These are phyloP conservation scores for Lamellibrachia satsuma DNA, from an alignment of 2,888 invertebrate species.

Conservation along the genomic window DNA sequence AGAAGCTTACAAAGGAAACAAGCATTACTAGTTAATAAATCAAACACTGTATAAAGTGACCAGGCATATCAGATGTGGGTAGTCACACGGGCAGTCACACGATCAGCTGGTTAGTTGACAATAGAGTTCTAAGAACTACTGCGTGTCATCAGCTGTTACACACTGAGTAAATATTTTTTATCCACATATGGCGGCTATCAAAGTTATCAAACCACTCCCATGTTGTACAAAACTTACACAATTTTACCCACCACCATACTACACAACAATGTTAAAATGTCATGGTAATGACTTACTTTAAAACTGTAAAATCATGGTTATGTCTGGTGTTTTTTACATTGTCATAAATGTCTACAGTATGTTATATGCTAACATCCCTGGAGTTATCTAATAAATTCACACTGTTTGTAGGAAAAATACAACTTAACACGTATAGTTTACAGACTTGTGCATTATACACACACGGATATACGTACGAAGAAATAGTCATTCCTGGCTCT, in stretches of 20 bases:
- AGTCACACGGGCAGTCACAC: background rate
- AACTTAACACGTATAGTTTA: too few relatives aligned
- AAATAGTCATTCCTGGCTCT: too few relatives aligned
- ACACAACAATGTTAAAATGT: background rate
- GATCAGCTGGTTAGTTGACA: conserved; percentile 10
- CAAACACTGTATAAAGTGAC: background rate
- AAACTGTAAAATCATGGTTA: background rate
- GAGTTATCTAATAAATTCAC: too few relatives aligned
- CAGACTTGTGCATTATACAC: too few relatives aligned
- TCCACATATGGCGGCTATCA: background rate
- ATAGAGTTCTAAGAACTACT: background rate
- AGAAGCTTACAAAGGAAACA: background rate
- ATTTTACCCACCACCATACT: background rate
- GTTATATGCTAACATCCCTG: background rate
- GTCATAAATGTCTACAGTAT: background rate
- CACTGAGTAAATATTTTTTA: background rate
- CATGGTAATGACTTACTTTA: background rate
- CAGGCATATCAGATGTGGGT: conserved; percentile 17
- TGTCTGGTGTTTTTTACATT: background rate
- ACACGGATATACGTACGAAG: too few relatives aligned
- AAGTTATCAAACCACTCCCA: background rate
- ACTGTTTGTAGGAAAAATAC: too few relatives aligned
- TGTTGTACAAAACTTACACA: background rate
- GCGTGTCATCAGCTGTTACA: conserved; percentile 12
- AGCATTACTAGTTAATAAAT: background rate